Base-by-base conservation (phyloP, 2,797 vertebrate species). In the Liasis olivaceus region DNA sequence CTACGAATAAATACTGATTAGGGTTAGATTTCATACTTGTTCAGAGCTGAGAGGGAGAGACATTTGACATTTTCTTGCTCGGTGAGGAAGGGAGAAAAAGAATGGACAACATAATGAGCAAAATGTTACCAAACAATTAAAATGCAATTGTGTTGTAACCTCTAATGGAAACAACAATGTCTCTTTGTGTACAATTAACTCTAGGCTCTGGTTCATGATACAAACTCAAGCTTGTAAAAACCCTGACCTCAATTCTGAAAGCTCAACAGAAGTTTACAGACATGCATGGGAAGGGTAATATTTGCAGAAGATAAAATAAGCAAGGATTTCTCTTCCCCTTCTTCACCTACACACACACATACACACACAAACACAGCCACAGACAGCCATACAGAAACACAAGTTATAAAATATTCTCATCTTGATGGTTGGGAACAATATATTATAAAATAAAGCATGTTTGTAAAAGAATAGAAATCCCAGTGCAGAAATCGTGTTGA, bases 181-280 rank as follows among this genome's bases (percentile, higher is more conserved):
- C 95, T 95, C 96, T 97, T 97, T 97, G 97, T 97, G 95, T 94
- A 96, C 95, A 96, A 96, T 97, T 97, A 97, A 97, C 94, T 97
- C 95, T 94, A 94, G 96, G 96, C 96, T 97, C 96, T 93, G 89
- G 94, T 95, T 97, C 96, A 96, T 94, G 95, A 96, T 96, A 96
- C 95, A 96, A 96, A 96, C 93, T 96, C 96, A 96, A 96, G 95
- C 93, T 94, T 94, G 95, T 96, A 97, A 96, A 95, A 97, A 95
- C 95, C 92, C 94, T 97, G 96, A 96, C 95, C 97, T 97, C 96
- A 96, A 97, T 97, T 96, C 95, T 54, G 0, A 94, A 95, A 92
- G 94, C 94, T 95, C 94, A 96, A 94, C 92, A 95, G 95, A 95
- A 93, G 93, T 95, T 96, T 93, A 96, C 94, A 96, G 94, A 96